These are phyloP conservation scores for Suillia variegata DNA, from an alignment of 2,888 invertebrate genomes.

Conservation along the genomic window DNA sequence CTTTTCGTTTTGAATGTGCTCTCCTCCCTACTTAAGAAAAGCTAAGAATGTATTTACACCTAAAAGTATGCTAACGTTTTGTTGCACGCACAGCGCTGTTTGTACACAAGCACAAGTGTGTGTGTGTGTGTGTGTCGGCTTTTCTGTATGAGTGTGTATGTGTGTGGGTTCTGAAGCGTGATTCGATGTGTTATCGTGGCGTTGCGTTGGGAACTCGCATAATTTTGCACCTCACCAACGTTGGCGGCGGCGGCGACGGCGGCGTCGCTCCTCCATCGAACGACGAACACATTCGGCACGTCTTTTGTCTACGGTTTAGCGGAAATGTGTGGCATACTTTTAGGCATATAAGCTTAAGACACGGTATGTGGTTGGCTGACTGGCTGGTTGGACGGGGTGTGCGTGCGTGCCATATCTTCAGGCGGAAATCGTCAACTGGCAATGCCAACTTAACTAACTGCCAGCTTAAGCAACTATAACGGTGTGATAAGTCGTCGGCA, in stretches of 20 bases:
- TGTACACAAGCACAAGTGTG: conserved; percentile 28
- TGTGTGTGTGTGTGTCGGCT: too few relatives aligned
- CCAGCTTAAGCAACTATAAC: too few relatives aligned
- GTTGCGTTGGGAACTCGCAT: too few relatives aligned
- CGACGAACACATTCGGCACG: not conserved
- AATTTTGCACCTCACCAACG: not conserved
- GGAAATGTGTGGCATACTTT: not conserved
- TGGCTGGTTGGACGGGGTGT: too few relatives aligned
- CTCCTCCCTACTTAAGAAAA: not conserved
- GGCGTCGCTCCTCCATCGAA: not conserved
- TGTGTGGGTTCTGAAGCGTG: conserved; percentile 43
- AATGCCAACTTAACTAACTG: not conserved
- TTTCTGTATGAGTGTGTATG: conserved; percentile 33
- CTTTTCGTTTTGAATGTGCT: not conserved
- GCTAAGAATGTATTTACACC: conserved; percentile 8
- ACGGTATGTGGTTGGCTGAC: too few relatives aligned
- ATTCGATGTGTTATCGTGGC: conserved; percentile 17
- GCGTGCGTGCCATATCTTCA: too few relatives aligned
- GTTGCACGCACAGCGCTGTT: not conserved
- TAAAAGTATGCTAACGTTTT: not conserved
- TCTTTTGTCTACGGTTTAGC: not conserved
- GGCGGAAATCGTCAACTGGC: not conserved
- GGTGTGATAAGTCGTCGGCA: not conserved
- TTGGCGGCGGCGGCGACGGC: not conserved
- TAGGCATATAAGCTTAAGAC: too few relatives aligned